Evolutionary conservation across 2,113 vertebrate genomes (phyloP), one percentile per base, ranked within the genome.

Genomic region (Apodemus sylvaticus): DNA sequence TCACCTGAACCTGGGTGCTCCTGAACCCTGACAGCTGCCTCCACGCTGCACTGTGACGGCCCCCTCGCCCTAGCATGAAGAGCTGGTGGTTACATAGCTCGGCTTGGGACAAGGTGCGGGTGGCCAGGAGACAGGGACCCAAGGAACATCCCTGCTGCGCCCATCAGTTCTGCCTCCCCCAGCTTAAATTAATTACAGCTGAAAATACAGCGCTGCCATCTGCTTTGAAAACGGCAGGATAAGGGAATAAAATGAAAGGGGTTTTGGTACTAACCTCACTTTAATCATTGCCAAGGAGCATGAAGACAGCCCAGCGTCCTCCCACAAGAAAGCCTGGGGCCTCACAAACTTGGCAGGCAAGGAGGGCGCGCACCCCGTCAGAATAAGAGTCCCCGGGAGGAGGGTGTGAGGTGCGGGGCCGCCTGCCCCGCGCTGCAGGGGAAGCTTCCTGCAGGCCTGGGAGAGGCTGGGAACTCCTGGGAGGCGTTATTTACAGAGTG

Each of bases 261-360:
- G 87, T 93, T 98, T 97, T 97, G 98, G 97, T 98, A 98, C 98
- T 98, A 98, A 98, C 98, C 98, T 98, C 98, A 98, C 98, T 98
- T 98, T 98, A 98, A 98, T 99, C 98, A 98, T 95, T 98, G 98
- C 98, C 99, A 99, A 98, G 98, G 97, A 98, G 98, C 98, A 97
- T 97, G 97, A 97, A 98, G 98, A 96, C 98, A 98, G 97, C 98
- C 98, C 98, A 98, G 98, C 97, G 97, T 98, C 98, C 98, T 98
- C 98, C 98, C 98, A 98, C 98, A 98, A 98, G 98, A 98, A 98
- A 98, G 98, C 98, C 98, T 90, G 66, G 98, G 98, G 98, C 98
- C 98, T 98, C 98, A 94, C 95, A 97, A 95, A 97, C 97, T 98
- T 98, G 98, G 98, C 98, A 98, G 94, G 97, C 97, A 55, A 68